Percentiles rank a stretch among this genome's conserved stretches.
These are phyloP conservation scores for Hirudinaria manillensis DNA, from an alignment of 2,888 invertebrate genomes.

Conservation along the genomic window DNA sequence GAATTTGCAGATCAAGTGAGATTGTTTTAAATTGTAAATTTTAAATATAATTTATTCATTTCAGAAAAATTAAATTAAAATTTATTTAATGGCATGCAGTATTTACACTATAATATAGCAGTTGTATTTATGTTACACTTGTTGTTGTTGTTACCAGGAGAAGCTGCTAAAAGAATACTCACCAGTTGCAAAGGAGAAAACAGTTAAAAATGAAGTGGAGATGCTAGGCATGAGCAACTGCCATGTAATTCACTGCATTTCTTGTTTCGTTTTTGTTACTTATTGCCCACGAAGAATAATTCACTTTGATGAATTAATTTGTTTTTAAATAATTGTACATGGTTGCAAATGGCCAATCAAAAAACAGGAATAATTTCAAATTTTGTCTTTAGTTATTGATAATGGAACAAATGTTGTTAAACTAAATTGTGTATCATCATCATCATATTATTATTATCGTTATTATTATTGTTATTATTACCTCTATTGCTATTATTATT, in stretches of 20 bases:
- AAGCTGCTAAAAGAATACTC: conserved; percentile 26
- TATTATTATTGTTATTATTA: conserved; percentile 6
- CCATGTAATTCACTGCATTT: conserved; percentile 45
- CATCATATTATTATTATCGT: not conserved
- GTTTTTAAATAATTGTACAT: no score
- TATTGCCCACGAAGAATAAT: no score
- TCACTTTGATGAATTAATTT: no score
- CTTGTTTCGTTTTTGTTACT: not conserved
- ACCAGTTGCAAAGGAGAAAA: conserved; percentile 43
- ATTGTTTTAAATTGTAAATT: not conserved
- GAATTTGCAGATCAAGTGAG: not conserved
- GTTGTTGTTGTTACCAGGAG: conserved; percentile 28
- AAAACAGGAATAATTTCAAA: not conserved
- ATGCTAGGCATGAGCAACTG: conserved; percentile 70
- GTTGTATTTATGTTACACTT: not conserved
- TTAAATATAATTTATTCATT: no score
- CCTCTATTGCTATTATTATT: not conserved
- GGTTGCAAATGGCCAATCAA: not conserved
- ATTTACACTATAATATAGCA: not conserved
- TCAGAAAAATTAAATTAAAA: no score
- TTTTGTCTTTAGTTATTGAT: not conserved
- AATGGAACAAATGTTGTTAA: not conserved
- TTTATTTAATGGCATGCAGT: no score
- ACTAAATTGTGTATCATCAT: not conserved
- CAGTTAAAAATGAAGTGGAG: conserved; percentile 61